These are phyloP conservation scores for Pteropus rufus DNA, from an alignment of 2,797 vertebrate genomes.

Conservation along the genomic window DNA sequence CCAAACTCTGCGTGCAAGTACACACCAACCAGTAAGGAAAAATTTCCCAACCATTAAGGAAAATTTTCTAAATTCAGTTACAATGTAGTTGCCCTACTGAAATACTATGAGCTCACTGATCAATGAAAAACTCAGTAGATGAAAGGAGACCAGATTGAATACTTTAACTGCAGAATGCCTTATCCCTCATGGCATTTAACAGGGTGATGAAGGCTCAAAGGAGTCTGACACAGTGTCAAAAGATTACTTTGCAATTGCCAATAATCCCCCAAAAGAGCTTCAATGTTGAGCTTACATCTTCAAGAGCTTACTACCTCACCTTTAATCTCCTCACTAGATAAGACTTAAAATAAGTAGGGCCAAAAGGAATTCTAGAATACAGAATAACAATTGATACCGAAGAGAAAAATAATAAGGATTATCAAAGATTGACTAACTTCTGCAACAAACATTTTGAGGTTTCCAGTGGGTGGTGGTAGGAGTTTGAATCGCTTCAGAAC, in stretches of 20 bases:
- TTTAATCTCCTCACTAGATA: neutral
- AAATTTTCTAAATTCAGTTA: constrained; percentile 14
- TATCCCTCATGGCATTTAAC: neutral
- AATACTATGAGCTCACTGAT: neutral
- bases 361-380: neutral
- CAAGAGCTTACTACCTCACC: neutral
- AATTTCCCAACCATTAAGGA: neutral
- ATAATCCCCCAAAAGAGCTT: neutral
- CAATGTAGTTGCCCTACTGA: neutral
- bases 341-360: neutral
- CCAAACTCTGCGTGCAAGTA: neutral
- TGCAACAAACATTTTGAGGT: neutral
- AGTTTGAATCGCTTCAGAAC: neutral
- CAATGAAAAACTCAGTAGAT: neutral
- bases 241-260: neutral
- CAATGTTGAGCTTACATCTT: neutral
- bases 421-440: neutral
- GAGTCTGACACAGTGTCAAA: neutral
- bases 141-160: neutral
- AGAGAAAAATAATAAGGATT: neutral
- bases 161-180: neutral
- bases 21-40: neutral
- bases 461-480: neutral
- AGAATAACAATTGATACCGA: neutral
- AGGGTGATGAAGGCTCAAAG: neutral